Evolutionary conservation across 1,140 invertebrate genomes (phyloP), one percentile per base, ranked within the genome.

Genomic region (Archivesica marissinica): DNA sequence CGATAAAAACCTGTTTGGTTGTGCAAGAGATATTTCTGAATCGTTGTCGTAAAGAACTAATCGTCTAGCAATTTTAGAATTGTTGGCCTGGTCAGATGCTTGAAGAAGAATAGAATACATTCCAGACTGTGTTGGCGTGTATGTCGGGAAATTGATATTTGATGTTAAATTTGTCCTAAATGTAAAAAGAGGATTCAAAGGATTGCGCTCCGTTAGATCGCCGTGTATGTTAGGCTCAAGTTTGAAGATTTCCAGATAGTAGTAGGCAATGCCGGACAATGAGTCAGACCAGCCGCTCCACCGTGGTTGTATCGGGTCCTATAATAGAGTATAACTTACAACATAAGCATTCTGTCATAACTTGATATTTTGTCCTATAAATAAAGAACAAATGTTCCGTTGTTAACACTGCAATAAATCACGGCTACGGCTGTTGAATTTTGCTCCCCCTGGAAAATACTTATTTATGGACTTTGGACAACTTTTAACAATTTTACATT

Each of bases 1-100:
- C 11, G 72, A 33, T 7, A 25, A 1, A 54, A 75, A 54, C n/a
- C n/a, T n/a, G 2, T 39, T 59, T 15, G 38, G 56, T 50, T 79
- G 44, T 39, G 54, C 47, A 2, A 79, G 23, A 28, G 54, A 97
- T 96, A 94, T 96, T 96, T 96, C 97, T 6, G 82, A 86, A n/a
- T 39, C 38, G 25, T 59, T 25, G 30, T 88, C 87, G 50, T 85
- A 90, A 2, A 89, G 61, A 54, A 85, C 47, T 6, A 89, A 39
- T 1, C 80, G 52, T 25, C 88, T 30, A 9, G 81, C 84, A 44
- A 52, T 77, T 17, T 30, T 41, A 23, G 85, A 79, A 74, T 89
- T 89, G 38, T 86, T 87, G 25, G 83, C 86, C 23, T 70, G 41
- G 66, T 70, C 66, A 1, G 41, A 44, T 44, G 25, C 39, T 44